phyloP scores from a whole-genome alignment of 1,140 invertebrate species.

The Drosophila biarmipes region DNA sequence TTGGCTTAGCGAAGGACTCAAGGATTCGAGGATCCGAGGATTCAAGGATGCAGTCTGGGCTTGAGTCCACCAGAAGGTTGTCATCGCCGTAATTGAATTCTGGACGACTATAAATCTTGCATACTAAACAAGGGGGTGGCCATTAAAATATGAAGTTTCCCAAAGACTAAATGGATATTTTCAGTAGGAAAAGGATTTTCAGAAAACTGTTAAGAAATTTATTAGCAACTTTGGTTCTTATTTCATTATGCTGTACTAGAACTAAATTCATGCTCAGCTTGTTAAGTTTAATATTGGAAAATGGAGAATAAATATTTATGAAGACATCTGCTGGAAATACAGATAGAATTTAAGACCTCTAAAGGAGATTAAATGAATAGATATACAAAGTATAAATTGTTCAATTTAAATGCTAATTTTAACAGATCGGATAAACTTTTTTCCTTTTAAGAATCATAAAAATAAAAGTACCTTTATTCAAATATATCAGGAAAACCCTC shows the following conservation, averaged over 20 bases:
- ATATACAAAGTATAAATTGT: too few species aligned
- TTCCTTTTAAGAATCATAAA: too few species aligned
- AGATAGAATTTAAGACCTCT: not conserved
- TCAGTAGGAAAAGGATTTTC: not conserved
- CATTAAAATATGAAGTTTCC: constrained; percentile 28
- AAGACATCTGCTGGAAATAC: not conserved
- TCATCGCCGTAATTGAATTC: constrained; percentile 46
- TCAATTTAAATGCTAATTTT: too few species aligned
- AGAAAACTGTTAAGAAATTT: not conserved
- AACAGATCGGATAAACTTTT: too few species aligned
- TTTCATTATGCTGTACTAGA: constrained; percentile 2
- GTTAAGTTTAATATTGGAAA: not conserved
- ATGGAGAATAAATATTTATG: not conserved
- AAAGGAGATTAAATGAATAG: not conserved
- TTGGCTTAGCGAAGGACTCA: constrained; percentile 26
- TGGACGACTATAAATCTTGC: constrained; percentile 40
- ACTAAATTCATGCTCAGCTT: not conserved
- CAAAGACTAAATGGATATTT: constrained; percentile 1
- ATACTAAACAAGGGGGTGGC: constrained; percentile 27
- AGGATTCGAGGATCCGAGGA: constrained; percentile 1
- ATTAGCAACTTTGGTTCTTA: not conserved
- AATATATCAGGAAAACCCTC: too few species aligned
- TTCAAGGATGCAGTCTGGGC: constrained; percentile 31
- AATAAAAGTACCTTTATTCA: too few species aligned
- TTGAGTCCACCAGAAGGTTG: constrained; percentile 25